A percentile compares a stretch with the other conserved stretches of the same genome.
Conservation (phyloP, 2,113 vertebrate genomes). For the Engraulis encrasicolus region DNA sequence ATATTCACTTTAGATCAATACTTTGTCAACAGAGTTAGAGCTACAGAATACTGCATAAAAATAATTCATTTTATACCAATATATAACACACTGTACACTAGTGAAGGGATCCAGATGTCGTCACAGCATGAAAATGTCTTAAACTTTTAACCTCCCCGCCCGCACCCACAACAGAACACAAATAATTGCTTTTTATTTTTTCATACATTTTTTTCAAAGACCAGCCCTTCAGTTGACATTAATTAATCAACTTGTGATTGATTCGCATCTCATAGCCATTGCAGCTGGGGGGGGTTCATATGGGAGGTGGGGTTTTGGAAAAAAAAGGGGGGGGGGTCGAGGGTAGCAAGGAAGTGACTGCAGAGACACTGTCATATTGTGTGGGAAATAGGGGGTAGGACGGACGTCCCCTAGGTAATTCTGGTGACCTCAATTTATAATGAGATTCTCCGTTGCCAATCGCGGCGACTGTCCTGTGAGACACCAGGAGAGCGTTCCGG, state of each 20-base stretch:
- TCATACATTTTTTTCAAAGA: constrained; percentile 33
- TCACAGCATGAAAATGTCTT: constrained; percentile 33
- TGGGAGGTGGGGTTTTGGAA: neutral
- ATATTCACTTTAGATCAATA: constrained; percentile 34
- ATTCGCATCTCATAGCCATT: constrained; percentile 28
- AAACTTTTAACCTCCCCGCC: neutral
- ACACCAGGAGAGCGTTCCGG: neutral
- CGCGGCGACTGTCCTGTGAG: neutral
- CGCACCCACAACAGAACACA: constrained; percentile 31
- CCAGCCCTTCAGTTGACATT: constrained; percentile 46
- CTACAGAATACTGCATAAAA: constrained; percentile 51
- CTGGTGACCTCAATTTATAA: constrained; percentile 11
- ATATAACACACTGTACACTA: constrained; percentile 43
- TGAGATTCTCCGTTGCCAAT: neutral
- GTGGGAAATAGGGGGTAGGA: too few relatives aligned
- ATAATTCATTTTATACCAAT: constrained; percentile 37
- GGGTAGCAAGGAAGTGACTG: too few relatives aligned
- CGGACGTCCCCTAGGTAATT: neutral
- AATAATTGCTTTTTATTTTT: constrained; percentile 26
- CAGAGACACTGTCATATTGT: too few relatives aligned
- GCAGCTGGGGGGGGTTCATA: neutral
- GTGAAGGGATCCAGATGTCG: constrained; percentile 35
- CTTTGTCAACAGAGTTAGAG: constrained; percentile 40
- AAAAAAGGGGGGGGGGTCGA: neutral
- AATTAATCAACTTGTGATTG: constrained; percentile 27